These are phyloP conservation scores for Phortica magna DNA, from an alignment of 2,888 invertebrate species.

Conservation along the genomic window DNA sequence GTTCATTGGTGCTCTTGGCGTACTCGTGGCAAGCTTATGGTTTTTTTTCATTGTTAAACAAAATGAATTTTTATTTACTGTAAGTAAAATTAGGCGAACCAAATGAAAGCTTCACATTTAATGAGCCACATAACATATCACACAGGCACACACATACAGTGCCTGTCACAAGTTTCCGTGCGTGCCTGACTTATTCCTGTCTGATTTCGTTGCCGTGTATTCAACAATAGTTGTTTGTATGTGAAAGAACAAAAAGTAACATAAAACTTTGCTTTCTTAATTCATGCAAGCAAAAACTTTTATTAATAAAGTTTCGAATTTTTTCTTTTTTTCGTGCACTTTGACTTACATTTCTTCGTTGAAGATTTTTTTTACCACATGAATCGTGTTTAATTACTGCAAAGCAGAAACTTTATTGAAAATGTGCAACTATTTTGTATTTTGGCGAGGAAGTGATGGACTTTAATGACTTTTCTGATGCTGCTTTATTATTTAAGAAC, in stretches of 20 bases:
- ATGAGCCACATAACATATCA: background rate
- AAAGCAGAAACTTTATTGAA: background rate
- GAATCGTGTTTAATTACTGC: background rate
- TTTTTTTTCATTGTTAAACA: background rate
- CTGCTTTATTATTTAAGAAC: too few species aligned
- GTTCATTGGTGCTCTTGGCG: background rate
- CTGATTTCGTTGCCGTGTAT: background rate
- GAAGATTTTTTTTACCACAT: background rate
- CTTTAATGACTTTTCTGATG: too few species aligned
- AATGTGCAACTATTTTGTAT: background rate
- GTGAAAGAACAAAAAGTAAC: background rate
- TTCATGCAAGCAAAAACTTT: slow-evolving; percentile 63
- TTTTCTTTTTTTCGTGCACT: slow-evolving; percentile 67
- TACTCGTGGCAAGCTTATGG: background rate
- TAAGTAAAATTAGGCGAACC: background rate
- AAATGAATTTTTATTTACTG: background rate
- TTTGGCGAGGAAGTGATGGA: background rate
- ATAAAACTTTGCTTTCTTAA: background rate
- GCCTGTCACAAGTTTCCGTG: background rate
- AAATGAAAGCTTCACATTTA: background rate
- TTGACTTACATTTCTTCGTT: background rate
- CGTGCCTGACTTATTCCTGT: background rate
- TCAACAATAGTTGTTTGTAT: background rate
- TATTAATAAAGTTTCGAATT: slow-evolving; percentile 70
- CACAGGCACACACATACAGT: too few species aligned